Conservation (phyloP, 2,113 vertebrate species). For the Alosa alosa region DNA sequence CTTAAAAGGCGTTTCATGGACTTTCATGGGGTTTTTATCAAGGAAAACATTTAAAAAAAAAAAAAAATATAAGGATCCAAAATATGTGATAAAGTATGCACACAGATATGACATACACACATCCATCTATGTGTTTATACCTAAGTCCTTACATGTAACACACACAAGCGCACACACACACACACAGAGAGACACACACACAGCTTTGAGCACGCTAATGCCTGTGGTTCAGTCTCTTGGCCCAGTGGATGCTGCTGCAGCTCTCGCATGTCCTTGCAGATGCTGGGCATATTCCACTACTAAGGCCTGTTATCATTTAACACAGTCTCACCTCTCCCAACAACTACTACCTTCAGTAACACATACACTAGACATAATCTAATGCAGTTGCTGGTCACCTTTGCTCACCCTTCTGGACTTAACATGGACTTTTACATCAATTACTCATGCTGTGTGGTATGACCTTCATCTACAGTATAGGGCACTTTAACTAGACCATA, state of each 20-base stretch:
- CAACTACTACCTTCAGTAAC: not conserved
- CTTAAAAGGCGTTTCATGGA: too few relatives aligned
- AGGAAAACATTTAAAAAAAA: too few relatives aligned
- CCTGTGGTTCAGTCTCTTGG: not conserved
- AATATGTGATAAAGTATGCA: too few relatives aligned
- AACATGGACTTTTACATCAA: not conserved
- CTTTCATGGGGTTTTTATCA: too few relatives aligned
- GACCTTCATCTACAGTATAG: not conserved
- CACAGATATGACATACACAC: too few relatives aligned
- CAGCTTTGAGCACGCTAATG: not conserved
- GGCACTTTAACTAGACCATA: not conserved
- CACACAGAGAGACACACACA: not conserved
- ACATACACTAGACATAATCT: not conserved
- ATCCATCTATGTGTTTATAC: not conserved
- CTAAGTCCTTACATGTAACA: not conserved
- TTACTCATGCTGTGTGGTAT: not conserved
- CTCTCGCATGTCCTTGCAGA: not conserved
- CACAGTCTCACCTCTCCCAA: slow-evolving; percentile 1
- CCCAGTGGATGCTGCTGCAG: not conserved
- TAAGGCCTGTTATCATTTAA: not conserved
- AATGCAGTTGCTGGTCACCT: not conserved
- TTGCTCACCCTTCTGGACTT: not conserved
- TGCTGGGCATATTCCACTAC: not conserved
- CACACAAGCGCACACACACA: not conserved
- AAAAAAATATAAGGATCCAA: too few relatives aligned